phyloP scores from a whole-genome alignment of 2,888 invertebrate species.

The Oasisia sp. region DNA sequence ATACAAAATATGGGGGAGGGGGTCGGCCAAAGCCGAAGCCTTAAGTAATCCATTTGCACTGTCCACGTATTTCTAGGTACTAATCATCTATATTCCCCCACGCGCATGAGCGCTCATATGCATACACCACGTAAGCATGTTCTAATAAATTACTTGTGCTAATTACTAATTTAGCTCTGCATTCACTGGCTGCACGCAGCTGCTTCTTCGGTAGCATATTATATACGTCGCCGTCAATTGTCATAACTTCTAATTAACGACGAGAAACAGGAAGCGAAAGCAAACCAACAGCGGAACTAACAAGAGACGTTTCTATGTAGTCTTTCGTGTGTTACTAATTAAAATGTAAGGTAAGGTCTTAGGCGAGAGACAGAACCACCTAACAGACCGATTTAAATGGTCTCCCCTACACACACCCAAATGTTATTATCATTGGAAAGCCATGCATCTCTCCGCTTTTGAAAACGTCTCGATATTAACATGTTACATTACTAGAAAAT shows the following conservation, averaged over 20 bases:
- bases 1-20: too few relatives aligned
- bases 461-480: too few relatives aligned
- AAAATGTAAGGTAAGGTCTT: not conserved
- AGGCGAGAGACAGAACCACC: too few relatives aligned
- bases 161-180: not conserved
- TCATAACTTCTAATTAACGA: not conserved
- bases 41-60: too few relatives aligned
- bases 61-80: too few relatives aligned
- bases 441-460: too few relatives aligned
- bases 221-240: not conserved
- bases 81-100: too few relatives aligned
- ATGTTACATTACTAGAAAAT: too few relatives aligned
- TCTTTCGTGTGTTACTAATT: not conserved
- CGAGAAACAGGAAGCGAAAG: not conserved
- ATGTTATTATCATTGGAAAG: too few relatives aligned
- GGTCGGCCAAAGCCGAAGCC: too few relatives aligned
- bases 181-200: not conserved
- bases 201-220: not conserved
- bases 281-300: not conserved
- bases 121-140: not conserved
- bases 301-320: not conserved
- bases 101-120: not conserved
- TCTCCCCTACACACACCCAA: too few relatives aligned
- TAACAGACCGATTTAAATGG: too few relatives aligned
- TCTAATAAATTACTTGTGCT: not conserved